phyloP scores from a whole-genome alignment of 1,140 invertebrate species.

The Drosophila quadrilineata region DNA sequence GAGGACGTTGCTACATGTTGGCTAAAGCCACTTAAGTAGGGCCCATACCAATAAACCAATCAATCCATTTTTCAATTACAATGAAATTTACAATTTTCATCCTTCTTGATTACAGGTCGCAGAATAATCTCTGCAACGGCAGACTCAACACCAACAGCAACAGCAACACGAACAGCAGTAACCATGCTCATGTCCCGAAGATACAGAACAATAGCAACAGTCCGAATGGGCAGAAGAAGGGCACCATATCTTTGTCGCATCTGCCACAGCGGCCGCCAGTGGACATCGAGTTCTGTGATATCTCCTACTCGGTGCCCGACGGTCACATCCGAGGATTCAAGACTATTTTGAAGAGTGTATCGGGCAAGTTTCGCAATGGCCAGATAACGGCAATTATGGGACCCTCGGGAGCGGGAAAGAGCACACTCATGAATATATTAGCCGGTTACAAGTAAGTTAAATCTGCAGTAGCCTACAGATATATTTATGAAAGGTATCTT shows the following conservation, averaged over 20 bases:
- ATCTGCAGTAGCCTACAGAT: too few species aligned
- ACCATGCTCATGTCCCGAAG: slow-evolving; percentile 83
- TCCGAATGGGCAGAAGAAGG: slow-evolving; percentile 84
- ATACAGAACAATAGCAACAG: slow-evolving; percentile 85
- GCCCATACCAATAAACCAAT: neutral
- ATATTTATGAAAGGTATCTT: too few species aligned
- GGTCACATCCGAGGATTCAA: slow-evolving; percentile 90
- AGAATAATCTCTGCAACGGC: slow-evolving; percentile 88
- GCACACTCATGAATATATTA: slow-evolving; percentile 94
- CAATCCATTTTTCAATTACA: neutral
- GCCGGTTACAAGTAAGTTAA: slow-evolving; percentile 92
- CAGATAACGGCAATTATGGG: slow-evolving; percentile 96
- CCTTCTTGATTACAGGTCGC: slow-evolving; percentile 83
- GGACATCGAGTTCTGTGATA: slow-evolving; percentile 92
- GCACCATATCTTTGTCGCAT: slow-evolving; percentile 86
- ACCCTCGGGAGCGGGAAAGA: slow-evolving; percentile 96
- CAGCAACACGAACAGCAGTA: slow-evolving; percentile 48
- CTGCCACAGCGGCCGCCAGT: slow-evolving; percentile 91
- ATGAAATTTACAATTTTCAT: neutral
- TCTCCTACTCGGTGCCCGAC: slow-evolving; percentile 92
- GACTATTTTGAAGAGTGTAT: slow-evolving; percentile 92
- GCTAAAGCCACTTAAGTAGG: slow-evolving; percentile 47
- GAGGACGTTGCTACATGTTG: slow-evolving; percentile 32
- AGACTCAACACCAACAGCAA: slow-evolving; percentile 81
- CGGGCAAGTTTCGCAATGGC: slow-evolving; percentile 89